Evolutionary conservation across 1,140 invertebrate genomes (phyloP).

Genomic region (Diorhabda carinulata): DNA sequence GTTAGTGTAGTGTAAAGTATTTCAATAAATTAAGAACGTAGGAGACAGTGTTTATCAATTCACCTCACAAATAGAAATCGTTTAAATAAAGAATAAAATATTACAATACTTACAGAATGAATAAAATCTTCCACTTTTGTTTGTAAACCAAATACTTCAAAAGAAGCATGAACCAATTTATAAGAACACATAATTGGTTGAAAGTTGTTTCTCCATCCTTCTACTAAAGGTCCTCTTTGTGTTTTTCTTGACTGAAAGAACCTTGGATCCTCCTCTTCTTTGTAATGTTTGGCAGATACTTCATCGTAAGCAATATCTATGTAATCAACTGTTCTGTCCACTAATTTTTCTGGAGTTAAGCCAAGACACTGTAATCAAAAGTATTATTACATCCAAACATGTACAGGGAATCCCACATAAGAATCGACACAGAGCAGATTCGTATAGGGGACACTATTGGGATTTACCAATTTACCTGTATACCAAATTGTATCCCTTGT

Average conservation of each 20-base stretch:
- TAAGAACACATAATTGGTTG: constrained; percentile 92
- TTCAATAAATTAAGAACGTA: too few relatives aligned
- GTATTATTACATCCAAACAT: background rate
- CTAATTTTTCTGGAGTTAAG: constrained; percentile 69
- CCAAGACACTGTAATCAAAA: constrained; percentile 64
- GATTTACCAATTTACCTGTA: too few relatives aligned
- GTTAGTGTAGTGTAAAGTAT: too few relatives aligned
- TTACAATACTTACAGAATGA: constrained; percentile 63
- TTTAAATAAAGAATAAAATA: too few relatives aligned
- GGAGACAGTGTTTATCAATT: too few relatives aligned
- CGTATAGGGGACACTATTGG: background rate
- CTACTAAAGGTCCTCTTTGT: constrained; percentile 72
- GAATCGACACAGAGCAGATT: background rate
- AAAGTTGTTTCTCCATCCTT: constrained; percentile 73
- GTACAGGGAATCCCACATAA: too few relatives aligned
- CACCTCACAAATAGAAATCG: too few relatives aligned
- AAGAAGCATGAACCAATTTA: constrained; percentile 81
- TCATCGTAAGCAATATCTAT: constrained; percentile 89
- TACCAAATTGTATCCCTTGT: too few relatives aligned
- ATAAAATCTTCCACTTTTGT: constrained; percentile 86
- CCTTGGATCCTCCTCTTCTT: constrained; percentile 80
- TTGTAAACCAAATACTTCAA: constrained; percentile 91
- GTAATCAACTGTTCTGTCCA: constrained; percentile 70
- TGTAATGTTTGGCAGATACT: constrained; percentile 80
- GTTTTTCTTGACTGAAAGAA: constrained; percentile 82